Percentiles rank a stretch among this genome's conserved stretches.
Conservation (phyloP, 2,797 vertebrate species). For the Enteromius paludinosus region DNA sequence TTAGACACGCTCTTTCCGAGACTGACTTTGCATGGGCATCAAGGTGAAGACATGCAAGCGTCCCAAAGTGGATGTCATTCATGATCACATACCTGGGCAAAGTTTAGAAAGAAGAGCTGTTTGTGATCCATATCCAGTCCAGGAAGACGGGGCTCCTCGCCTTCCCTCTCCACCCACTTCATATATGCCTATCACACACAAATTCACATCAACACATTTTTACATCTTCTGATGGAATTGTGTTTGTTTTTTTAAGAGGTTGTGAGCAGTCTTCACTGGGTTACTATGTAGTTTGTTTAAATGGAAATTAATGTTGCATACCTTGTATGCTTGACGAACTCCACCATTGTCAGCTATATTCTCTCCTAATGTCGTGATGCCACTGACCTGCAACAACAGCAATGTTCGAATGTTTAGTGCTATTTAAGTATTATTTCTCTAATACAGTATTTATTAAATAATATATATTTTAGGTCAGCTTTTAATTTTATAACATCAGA, state of each 20-base stretch:
- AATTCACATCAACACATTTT: constrained; percentile 28
- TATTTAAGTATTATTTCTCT: neutral
- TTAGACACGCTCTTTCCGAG: constrained; percentile 10
- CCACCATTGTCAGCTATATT: constrained; percentile 98
- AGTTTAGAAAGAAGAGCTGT: constrained; percentile 97
- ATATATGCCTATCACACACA: constrained; percentile 82
- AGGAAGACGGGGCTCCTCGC: constrained; percentile 86
- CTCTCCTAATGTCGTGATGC: constrained; percentile 94
- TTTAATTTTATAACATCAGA: neutral
- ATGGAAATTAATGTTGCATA: constrained; percentile 58
- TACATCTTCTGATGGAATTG: neutral
- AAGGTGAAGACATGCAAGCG: neutral
- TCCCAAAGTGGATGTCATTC: constrained; percentile 14
- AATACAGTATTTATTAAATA: neutral
- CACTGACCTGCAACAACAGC: constrained; percentile 84
- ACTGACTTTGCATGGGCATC: constrained; percentile 8
- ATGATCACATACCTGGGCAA: constrained; percentile 86
- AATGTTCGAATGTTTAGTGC: neutral
- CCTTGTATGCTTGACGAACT: constrained; percentile 94
- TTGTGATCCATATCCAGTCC: constrained; percentile 90
- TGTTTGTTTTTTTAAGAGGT: neutral
- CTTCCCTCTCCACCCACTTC: constrained; percentile 88
- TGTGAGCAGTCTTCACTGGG: neutral
- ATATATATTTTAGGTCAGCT: too few relatives aligned
- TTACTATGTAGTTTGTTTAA: neutral